These are phyloP conservation scores for Alectura lathami DNA, from an alignment of 2,113 vertebrate species.

Conservation along the genomic window DNA sequence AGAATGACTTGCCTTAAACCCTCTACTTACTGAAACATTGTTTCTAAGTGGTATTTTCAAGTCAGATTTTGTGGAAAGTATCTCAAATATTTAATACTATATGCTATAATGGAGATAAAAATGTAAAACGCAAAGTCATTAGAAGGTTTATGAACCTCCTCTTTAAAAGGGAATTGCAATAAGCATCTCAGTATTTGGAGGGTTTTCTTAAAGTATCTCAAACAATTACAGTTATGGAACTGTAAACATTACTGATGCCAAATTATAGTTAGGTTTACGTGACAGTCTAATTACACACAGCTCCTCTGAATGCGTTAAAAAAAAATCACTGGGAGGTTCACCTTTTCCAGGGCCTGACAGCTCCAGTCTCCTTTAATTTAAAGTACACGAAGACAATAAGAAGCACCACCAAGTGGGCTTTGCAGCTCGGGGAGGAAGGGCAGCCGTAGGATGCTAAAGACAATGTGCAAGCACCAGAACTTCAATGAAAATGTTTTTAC, in stretches of 20 bases:
- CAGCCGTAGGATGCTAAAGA: background rate
- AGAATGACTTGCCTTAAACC: slow-evolving; percentile 96
- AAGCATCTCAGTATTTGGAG: slow-evolving; percentile 78
- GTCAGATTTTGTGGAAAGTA: slow-evolving; percentile 29
- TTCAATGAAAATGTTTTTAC: background rate
- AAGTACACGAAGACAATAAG: background rate
- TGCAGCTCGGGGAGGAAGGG: background rate
- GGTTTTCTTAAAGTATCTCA: slow-evolving; percentile 70
- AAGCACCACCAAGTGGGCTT: background rate
- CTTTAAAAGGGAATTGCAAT: slow-evolving; percentile 73
- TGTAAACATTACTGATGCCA: slow-evolving; percentile 55
- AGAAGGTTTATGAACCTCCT: slow-evolving; percentile 3
- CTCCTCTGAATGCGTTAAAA: slow-evolving; percentile 25
- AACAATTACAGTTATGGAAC: background rate
- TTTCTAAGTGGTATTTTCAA: slow-evolving; percentile 66
- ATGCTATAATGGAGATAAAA: slow-evolving; percentile 23
- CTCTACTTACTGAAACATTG: slow-evolving; percentile 82
- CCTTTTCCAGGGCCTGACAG: slow-evolving; percentile 12
- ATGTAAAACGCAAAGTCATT: background rate
- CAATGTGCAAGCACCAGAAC: background rate
- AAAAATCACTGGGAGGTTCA: background rate
- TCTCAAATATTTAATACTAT: background rate
- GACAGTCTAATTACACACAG: slow-evolving; percentile 9
- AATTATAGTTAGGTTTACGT: slow-evolving; percentile 45
- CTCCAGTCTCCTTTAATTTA: slow-evolving; percentile 38